Conservation (phyloP, 1,140 invertebrate genomes). For the Procambarus virginalis region DNA sequence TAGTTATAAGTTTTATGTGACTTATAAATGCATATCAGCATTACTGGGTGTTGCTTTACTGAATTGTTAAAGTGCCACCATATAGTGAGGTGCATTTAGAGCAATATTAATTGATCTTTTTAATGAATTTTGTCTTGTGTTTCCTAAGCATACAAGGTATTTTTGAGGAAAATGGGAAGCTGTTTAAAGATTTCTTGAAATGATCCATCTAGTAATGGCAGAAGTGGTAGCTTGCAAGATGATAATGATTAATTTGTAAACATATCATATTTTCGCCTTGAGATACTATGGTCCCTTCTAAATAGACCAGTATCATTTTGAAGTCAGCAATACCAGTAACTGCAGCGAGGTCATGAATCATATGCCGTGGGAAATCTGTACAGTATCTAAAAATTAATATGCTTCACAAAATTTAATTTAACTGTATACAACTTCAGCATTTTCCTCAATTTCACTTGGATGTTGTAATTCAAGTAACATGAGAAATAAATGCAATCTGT, state of each 20-base stretch:
- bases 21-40: constrained; percentile 44
- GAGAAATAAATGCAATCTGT: constrained; percentile 13
- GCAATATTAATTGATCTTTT: neutral
- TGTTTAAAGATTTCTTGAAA: neutral
- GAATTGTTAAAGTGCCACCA: neutral
- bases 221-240: neutral
- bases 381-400: neutral
- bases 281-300: constrained; percentile 23
- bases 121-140: neutral
- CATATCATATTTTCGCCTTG: constrained; percentile 57
- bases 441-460: constrained; percentile 15
- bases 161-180: constrained; percentile 15
- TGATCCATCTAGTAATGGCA: neutral
- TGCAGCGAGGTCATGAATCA: neutral
- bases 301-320: constrained; percentile 8
- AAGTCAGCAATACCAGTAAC: constrained; percentile 16
- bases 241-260: neutral
- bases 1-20: constrained; percentile 42
- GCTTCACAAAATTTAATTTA: neutral
- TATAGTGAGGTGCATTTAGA: constrained; percentile 8
- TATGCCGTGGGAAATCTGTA: neutral
- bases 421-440: neutral
- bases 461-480: constrained; percentile 4
- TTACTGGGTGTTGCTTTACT: constrained; percentile 13
- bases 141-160: constrained; percentile 5